phyloP scores from a whole-genome alignment of 2,113 vertebrate species.

The Verasper variegatus region DNA sequence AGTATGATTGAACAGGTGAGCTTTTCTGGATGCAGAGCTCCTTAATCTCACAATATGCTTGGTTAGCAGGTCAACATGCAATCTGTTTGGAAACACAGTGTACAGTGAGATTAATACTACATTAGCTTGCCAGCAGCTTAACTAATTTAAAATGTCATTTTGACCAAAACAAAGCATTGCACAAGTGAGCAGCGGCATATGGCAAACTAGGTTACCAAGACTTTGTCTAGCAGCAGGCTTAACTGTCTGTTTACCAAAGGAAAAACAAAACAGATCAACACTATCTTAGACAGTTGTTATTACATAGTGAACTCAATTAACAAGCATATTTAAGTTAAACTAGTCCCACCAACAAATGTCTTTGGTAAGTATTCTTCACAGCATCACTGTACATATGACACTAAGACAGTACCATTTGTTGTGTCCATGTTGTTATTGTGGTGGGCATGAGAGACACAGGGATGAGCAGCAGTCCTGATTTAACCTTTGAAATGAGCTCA shows the following conservation, averaged over 20 bases:
- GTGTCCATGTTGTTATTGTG: too few relatives aligned
- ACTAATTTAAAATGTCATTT: conserved; percentile 28
- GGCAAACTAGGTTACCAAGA: conserved; percentile 45
- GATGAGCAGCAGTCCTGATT: too few relatives aligned
- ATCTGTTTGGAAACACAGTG: conserved; percentile 50
- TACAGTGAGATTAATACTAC: conserved; percentile 49
- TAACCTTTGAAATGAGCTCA: background rate
- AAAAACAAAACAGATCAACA: conserved; percentile 4
- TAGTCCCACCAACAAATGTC: too few relatives aligned
- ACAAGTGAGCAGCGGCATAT: conserved; percentile 38
- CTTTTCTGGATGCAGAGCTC: conserved; percentile 39
- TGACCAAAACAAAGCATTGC: conserved; percentile 33
- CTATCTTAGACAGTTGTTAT: background rate
- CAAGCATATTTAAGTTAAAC: too few relatives aligned
- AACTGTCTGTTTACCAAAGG: conserved; percentile 26
- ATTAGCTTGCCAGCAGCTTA: conserved; percentile 43
- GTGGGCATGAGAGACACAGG: too few relatives aligned
- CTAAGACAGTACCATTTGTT: background rate
- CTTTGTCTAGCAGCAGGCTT: conserved; percentile 29
- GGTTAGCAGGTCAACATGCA: conserved; percentile 63
- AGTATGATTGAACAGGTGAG: conserved; percentile 62
- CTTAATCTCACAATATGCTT: conserved; percentile 69
- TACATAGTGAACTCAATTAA: background rate
- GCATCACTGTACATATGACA: too few relatives aligned
- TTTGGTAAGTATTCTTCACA: too few relatives aligned